These are phyloP conservation scores for Pomacea maculata DNA, from an alignment of 1,140 invertebrate genomes.

Conservation along the genomic window DNA sequence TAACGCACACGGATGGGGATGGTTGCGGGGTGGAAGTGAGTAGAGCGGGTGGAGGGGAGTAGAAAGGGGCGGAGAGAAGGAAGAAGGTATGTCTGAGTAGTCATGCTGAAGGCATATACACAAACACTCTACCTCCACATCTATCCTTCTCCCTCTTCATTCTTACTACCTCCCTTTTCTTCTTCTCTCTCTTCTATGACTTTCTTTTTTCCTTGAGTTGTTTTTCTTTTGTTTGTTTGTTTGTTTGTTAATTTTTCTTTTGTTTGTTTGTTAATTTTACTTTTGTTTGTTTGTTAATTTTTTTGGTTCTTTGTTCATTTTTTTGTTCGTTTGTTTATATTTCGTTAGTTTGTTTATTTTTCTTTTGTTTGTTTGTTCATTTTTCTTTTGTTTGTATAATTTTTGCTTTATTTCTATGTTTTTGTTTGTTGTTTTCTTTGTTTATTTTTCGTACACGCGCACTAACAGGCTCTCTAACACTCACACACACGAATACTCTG, in stretches of 20 bases:
- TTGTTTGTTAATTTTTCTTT: not conserved
- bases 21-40: too few relatives aligned
- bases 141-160: too few relatives aligned
- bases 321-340: not conserved
- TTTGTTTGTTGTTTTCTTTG: not conserved
- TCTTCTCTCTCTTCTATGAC: conserved; percentile 20
- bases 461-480: not conserved
- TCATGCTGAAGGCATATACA: not conserved
- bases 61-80: too few relatives aligned
- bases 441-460: not conserved
- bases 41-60: too few relatives aligned
- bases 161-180: conserved; percentile 4
- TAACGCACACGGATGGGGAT: too few relatives aligned
- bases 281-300: not conserved
- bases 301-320: not conserved
- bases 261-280: not conserved
- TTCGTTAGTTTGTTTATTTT: not conserved
- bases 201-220: conserved; percentile 22
- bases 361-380: not conserved
- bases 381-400: too few relatives aligned
- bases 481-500: not conserved
- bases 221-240: not conserved
- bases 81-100: too few relatives aligned
- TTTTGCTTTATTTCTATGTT: too few relatives aligned
- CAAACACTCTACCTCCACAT: too few relatives aligned